These are phyloP conservation scores for Holacanthella duospinosa DNA, from an alignment of 2,888 invertebrate species.

Conservation along the genomic window DNA sequence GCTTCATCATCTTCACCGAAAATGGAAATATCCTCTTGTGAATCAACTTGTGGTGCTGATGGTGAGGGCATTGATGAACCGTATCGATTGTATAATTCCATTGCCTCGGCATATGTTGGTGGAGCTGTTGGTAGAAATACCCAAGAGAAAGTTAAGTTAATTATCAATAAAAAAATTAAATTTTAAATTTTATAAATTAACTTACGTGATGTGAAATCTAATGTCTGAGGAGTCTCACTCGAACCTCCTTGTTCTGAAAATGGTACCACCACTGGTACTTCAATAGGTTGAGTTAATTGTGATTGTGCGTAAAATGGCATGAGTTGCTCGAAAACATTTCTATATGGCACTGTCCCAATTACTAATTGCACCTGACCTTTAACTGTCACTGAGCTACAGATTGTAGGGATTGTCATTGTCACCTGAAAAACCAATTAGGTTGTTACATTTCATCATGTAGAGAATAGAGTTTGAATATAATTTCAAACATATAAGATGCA, in stretches of 20 bases:
- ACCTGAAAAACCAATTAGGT: slow-evolving; percentile 14
- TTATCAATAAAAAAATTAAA: background rate
- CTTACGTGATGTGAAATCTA: background rate
- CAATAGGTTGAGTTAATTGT: background rate
- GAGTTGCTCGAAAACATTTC: slow-evolving; percentile 13
- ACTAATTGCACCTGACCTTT: slow-evolving; percentile 14
- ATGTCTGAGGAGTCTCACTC: background rate
- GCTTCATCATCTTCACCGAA: background rate
- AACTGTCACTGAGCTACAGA: background rate
- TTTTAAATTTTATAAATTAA: background rate
- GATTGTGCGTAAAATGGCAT: background rate
- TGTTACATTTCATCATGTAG: no score
- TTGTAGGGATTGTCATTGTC: slow-evolving; percentile 14
- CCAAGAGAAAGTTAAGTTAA: no score
- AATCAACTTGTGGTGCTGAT: background rate
- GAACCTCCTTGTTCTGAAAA: background rate
- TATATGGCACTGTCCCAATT: slow-evolving; percentile 21
- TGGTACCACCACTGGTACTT: background rate
- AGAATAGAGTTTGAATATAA: no score
- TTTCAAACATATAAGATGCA: no score
- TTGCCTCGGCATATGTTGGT: slow-evolving; percentile 7
- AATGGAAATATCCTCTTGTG: background rate
- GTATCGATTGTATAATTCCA: background rate
- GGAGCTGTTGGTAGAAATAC: no score
- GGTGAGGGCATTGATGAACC: background rate